Percentiles rank a stretch among this genome's conserved stretches.
Conservation (phyloP, 2,113 vertebrate genomes). For the Spea multiplicata region DNA sequence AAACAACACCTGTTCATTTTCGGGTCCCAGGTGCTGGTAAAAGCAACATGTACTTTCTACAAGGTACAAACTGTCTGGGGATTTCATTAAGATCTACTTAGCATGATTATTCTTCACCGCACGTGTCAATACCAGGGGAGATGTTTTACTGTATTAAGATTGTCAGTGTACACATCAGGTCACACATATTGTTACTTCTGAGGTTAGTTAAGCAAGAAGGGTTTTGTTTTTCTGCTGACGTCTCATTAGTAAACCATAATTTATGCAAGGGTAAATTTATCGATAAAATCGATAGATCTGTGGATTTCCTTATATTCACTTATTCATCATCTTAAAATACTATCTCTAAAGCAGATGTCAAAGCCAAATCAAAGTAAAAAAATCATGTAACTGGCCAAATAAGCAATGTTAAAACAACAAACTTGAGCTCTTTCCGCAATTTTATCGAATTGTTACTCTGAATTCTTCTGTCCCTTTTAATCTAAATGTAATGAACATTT, state of each 20-base stretch:
- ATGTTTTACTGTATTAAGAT: conserved; percentile 31
- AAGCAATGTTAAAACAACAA: too few relatives aligned
- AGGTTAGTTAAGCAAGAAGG: conserved; percentile 22
- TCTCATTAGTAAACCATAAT: not conserved
- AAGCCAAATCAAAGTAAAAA: too few relatives aligned
- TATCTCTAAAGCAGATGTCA: too few relatives aligned
- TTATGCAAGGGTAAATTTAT: not conserved
- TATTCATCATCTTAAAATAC: too few relatives aligned
- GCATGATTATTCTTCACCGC: conserved; percentile 31
- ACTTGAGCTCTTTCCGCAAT: too few relatives aligned
- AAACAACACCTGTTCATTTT: not conserved
- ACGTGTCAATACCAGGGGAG: conserved; percentile 18
- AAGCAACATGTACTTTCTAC: conserved; percentile 33
- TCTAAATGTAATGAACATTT: too few relatives aligned
- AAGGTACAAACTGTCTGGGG: conserved; percentile 36
- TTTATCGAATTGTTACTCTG: too few relatives aligned
- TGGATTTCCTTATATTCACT: too few relatives aligned
- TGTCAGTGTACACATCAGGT: conserved; percentile 46
- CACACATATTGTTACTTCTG: conserved; percentile 28
- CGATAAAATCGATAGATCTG: too few relatives aligned
- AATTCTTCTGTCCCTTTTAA: too few relatives aligned
- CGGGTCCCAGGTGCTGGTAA: conserved; percentile 31
- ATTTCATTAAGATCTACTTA: conserved; percentile 52
- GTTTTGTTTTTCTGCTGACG: not conserved
- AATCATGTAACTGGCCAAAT: too few relatives aligned